Evolutionary conservation across 2,888 invertebrate species (phyloP), one percentile per base, ranked within the genome.

Genomic region (Pterobdella sp.): DNA sequence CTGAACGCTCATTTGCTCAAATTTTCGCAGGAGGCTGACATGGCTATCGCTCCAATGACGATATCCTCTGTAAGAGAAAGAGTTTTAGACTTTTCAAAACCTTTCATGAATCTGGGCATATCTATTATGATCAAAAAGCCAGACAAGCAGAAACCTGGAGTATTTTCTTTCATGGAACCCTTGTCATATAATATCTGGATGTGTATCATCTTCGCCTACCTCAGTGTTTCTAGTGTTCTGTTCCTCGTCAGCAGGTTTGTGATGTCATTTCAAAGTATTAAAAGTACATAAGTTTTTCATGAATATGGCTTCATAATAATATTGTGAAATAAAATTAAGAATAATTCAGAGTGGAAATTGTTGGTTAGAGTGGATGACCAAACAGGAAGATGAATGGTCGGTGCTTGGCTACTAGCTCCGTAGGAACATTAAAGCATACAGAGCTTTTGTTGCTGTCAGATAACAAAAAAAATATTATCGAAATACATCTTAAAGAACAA

Each of bases 111-210:
- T 31, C 88, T 95, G 74, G 94, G 95, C 74, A 94, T 93, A 82
- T 94, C 94, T 79, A 92, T 96, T 79, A 92, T 93, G 91, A 91
- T 93, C 81, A 92, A 92, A 85, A 94, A 91, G 82, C 92, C 92
- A n/a, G 88, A 92, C 79, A 93, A 93, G 85, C 92, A 92, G 84
- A 90, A 91, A 81, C 91, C 94, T 18, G 93, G 94, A 56, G 94
- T 97, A 52, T 96, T 98, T 86, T 94, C 95, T 82, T 98, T 98
- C 86, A 89, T 98, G 84, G 91, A 92, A 84, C 97, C 97, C 37
- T 87, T 98, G 77, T 94, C 94, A 77, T 92, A 93, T 82, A 95
- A 95, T 86, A 95, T 97, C 83, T 97, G 97, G 96, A 91, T 94
- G 83, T 89, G 89, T 83, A 87, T 88, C 75, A 87, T 88, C 76